Base-by-base conservation (phyloP, 1,140 invertebrate species). In the Steinernema khuongi region DNA sequence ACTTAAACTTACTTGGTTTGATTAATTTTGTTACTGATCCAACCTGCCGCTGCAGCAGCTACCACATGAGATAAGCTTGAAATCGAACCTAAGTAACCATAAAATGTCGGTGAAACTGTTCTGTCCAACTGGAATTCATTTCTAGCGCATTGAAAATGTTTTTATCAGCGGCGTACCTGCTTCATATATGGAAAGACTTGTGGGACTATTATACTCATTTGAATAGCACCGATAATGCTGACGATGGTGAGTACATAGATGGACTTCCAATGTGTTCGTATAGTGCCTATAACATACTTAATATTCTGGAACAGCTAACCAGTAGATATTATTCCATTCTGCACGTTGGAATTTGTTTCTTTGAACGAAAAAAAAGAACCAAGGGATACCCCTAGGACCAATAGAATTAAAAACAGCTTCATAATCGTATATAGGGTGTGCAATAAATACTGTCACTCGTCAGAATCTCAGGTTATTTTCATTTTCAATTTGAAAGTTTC, bases 71-170 rank as follows among this genome's bases (percentile, higher is more conserved):
- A 77, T 18, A 80, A 17, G 14, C 68, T 72, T 32, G 80, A 81
- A n/a, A 81, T 31, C 19, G 79, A 81, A 31, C 77, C 79, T 4
- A 80, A 32, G 29, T 77, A 41, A 22, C 79, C 79, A 41, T 83
- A 80, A 28, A 81, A 83, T 26, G 44, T 81, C 66, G 83, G 81
- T 17, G 70, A 78, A n/a, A 71, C 81, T 17, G 28, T 32, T 1
- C 19, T 30, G 67, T 79, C 77, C 14, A 79, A 19, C 78, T 78
- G 36, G 31, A 19, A 73, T n/a, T n/a, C n/a, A n/a, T n/a, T n/a
- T n/a, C n/a, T 41, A 41, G 36, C 7, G n/a, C n/a, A 41, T 41
- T 41, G 36, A n/a, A 41, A 41, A 11, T 41, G 36, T n/a, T n/a
- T n/a, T n/a, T 11, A 72, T 22, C 7, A 73, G 36, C 36, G 36